Base-by-base conservation (phyloP, 2,113 vertebrate genomes). In the Pituophis catenifer region DNA sequence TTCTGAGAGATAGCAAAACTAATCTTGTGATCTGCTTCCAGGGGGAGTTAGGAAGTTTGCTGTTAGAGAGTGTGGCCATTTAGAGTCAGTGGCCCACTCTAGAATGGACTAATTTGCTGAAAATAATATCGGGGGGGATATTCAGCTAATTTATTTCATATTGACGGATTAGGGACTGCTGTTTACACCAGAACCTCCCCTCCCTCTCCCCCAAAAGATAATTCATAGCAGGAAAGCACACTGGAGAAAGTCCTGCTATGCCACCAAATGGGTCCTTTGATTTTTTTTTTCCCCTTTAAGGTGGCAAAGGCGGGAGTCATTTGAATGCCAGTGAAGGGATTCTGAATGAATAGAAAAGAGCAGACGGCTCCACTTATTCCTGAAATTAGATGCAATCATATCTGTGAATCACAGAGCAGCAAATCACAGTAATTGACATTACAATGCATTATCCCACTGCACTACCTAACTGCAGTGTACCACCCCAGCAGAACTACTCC, bases 341-440 rank as follows among this genome's bases (percentile, higher is more conserved):
- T 97, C 96, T 96, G 95, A 95, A 91, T 94, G 91, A 94, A 95
- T 92, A 97, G 97, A 96, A 97, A 97, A 94, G 96, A 96, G 94
- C 96, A 96, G 96, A 96, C 58, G 0, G 93, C 96, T 95, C 96
- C 96, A 96, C 95, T 97, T 96, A 96, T 94, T 93, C 96, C 97
- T 95, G 97, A 97, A 98, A 97, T 96, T 95, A 97, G 97, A 95
- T 94, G 96, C 96, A 97, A 95, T 97, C 95, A 87, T 97, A 97
- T 97, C 97, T 96, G 96, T 97, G 97, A 96, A 96, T 97, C 95
- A 91, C 94, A 91, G 88, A 95, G 95, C 95, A 95, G 94, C 95
- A 96, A 96, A 95, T 97, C 95, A 95, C 96, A 92, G 93, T 96
- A 96, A 97, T 97, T 95, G 97, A 96, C 97, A 93, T 97, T 87